Evolutionary conservation across 2,797 vertebrate species (phyloP), one percentile per base, ranked within the genome.

Genomic region (Enoplosus armatus): DNA sequence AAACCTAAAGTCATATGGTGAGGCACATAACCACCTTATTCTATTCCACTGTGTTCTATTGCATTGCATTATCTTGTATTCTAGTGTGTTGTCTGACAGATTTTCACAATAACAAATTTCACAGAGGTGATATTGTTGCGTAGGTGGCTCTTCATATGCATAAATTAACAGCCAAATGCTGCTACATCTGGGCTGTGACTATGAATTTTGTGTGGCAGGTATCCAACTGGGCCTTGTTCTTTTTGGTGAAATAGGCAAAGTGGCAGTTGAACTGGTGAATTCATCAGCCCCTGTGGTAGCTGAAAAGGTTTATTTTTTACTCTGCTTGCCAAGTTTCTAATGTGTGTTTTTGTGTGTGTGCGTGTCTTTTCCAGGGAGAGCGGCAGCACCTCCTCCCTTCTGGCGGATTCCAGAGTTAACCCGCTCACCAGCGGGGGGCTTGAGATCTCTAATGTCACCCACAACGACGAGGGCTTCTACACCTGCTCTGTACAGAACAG

Each of bases 1-100:
- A 94, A 94, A 83, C 97, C 97, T 58, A 93, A 89, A 15, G 90
- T 97, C 51, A 89, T 90, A 85, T 98, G 97, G 97, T 98, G 90
- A 96, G 96, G 66, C 39, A 47, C 31, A 15, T 16, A 8, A 24
- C 27, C 33, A 20, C 58, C 69, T 37, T 68, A 18, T 45, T 65
- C 39, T 48, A 7, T 80, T 56, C 16, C 12, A 27, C 16, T 76
- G 41, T 48, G 41, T 39, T 71, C 5, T 68, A 15, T 45, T 59
- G 29, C 24, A 18, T 43, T 61, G 33, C 29, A 50, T 47, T 65
- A 8, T 24, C 2, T 55, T 51, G 12, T 61, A n/a, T 54, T 67
- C 24, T 29, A 47, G 18, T 22, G 8, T 37, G 43, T 3, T 66
- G 6, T 67, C n/a, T 74, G 24, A 22, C 26, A 39, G 54, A 54